Base-by-base conservation (phyloP, 2,113 vertebrate species). In the Anarhynchus alexandrinus region DNA sequence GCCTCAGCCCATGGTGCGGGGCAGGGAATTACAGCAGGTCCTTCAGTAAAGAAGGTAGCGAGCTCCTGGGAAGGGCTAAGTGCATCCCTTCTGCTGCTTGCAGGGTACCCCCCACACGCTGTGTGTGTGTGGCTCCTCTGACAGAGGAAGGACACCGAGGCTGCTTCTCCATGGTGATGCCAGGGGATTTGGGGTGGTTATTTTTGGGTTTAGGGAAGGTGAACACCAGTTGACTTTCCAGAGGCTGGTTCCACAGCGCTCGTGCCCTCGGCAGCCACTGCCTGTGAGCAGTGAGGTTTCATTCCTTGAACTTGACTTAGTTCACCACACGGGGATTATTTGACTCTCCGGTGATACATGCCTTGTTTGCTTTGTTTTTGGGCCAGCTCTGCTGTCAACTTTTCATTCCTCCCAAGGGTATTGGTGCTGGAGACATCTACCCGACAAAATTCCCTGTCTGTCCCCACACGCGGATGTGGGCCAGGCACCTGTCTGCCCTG, bases 151-250 rank as follows among this genome's bases (percentile, higher is more conserved):
- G 82, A 36, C 34, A 22, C 78, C 38, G 79, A 61, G 77, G 88
- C 87, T 93, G 67, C 45, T 58, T 88, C 92, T 93, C 69, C 27
- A 2, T 51, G 69, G 88, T 23, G 27, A 43, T 61, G 82, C 90
- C 19, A n/a, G 69, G 88, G 93, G 78, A 79, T 78, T 72, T 87
- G 54, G 51, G 55, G 52, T 92, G 83, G 73, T 85, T 96, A 77
- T 61, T 47, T 96, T 88, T 57, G 93, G 88, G 88, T 96, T 97
- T 96, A 92, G 54, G 93, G 51, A 58, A 89, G 96, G 94, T 96
- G 93, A 97, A 55, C 88, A 90, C 59, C 91, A 96, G 95, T n/a
- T 94, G 89, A 79, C 83, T 97, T 97, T 92, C 92, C 94, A 77
- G 78, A 70, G 94, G 22, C 93, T 79, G 95, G 80, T 81, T 95